Percentiles rank a stretch among this genome's conserved stretches.
Conservation (phyloP, 2,888 invertebrate species). For the Nebria brevicollis region DNA sequence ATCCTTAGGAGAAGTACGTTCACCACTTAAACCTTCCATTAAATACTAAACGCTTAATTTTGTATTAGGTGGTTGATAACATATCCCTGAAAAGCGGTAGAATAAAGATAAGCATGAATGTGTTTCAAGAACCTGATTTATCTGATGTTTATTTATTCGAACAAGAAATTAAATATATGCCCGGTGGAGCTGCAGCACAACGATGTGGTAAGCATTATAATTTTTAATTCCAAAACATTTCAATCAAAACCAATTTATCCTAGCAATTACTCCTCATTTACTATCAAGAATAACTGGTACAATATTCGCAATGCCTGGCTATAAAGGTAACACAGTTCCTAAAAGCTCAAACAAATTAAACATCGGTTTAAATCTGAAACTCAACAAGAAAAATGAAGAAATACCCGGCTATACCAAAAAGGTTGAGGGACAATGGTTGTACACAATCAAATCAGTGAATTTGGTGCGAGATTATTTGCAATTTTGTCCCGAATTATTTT, state of each 20-base stretch:
- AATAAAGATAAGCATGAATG: constrained; percentile 68
- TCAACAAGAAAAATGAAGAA: constrained; percentile 80
- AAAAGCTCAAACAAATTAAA: constrained; percentile 72
- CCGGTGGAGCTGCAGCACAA: constrained; percentile 69
- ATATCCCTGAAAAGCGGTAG: constrained; percentile 68
- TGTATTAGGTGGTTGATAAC: constrained; percentile 68
- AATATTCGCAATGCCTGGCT: constrained; percentile 73
- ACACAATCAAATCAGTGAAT: constrained; percentile 79
- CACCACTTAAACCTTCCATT: not conserved
- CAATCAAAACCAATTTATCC: constrained; percentile 45
- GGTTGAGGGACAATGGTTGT: constrained; percentile 78
- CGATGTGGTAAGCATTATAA: constrained; percentile 64
- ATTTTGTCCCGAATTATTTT: constrained; percentile 79
- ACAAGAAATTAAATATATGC: constrained; percentile 64
- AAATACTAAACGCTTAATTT: constrained; percentile 47
- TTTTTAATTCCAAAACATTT: too few relatives aligned
- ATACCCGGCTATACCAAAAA: constrained; percentile 86
- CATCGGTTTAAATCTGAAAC: constrained; percentile 92
- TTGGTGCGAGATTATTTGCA: constrained; percentile 76
- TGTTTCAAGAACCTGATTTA: constrained; percentile 67
- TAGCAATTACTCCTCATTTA: constrained; percentile 74
- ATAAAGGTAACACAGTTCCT: constrained; percentile 59
- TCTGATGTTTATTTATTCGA: constrained; percentile 56
- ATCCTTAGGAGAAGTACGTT: constrained; percentile 75
- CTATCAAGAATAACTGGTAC: constrained; percentile 89